Evolutionary conservation across 2,113 vertebrate genomes (phyloP).

Genomic region (Sterrhoptilus dennistouni): DNA sequence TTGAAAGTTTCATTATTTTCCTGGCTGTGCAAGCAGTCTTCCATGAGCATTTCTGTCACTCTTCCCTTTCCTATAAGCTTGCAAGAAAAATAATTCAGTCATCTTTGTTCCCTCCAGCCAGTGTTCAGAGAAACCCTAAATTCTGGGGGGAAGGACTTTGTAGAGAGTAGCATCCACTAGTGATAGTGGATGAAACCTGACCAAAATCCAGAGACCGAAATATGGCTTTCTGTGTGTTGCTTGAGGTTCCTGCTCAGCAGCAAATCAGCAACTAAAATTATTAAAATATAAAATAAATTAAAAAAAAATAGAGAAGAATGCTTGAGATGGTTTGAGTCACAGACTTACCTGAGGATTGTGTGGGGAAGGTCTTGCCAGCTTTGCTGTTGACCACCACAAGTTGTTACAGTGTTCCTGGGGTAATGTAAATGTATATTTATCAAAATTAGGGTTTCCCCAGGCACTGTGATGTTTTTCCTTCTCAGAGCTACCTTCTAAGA

Average conservation of each 20-base stretch:
- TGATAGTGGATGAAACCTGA: neutral
- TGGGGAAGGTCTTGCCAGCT: neutral
- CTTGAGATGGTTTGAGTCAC: neutral
- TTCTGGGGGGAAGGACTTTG: neutral
- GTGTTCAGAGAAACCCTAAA: neutral
- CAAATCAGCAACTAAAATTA: neutral
- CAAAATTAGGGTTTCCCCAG: neutral
- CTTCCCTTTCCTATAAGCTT: neutral
- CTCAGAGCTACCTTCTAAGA: neutral
- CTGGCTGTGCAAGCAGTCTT: neutral
- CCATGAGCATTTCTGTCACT: neutral
- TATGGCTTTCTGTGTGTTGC: neutral
- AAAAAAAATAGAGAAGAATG: neutral
- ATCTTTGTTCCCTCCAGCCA: neutral
- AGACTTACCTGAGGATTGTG: neutral
- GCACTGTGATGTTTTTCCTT: neutral
- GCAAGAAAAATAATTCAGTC: neutral
- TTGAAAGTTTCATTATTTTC: neutral
- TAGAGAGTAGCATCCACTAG: neutral
- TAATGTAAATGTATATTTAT: neutral
- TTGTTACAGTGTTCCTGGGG: neutral
- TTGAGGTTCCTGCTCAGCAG: neutral
- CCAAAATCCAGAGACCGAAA: neutral
- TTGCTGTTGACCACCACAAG: neutral
- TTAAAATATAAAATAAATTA: neutral